Evolutionary conservation across 2,113 vertebrate genomes (phyloP).

Genomic region (Nothocercus nigrocapillus): DNA sequence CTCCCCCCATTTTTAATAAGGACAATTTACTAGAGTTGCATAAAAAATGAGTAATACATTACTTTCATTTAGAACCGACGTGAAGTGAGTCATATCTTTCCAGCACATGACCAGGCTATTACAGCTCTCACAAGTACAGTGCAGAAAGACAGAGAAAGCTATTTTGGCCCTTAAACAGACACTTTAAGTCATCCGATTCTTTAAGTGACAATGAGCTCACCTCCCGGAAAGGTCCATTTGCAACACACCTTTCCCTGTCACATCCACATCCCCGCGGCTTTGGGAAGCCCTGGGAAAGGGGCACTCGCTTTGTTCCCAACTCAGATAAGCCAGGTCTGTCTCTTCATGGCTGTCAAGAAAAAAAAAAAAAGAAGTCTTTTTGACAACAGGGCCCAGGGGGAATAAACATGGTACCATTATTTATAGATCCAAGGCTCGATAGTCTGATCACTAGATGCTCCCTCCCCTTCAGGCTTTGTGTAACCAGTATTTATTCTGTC

Average conservation of each 20-base stretch:
- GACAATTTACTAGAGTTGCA: conserved; percentile 61
- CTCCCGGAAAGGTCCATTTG: conserved; percentile 16
- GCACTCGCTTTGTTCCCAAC: conserved; percentile 18
- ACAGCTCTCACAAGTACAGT: background rate
- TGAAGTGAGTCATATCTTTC: conserved; percentile 57
- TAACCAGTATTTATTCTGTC: background rate
- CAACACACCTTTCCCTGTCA: conserved; percentile 23
- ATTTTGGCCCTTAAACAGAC: conserved; percentile 22
- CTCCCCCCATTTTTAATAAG: background rate
- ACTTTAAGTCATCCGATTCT: background rate
- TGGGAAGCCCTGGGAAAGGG: conserved; percentile 50
- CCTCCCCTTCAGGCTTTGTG: background rate
- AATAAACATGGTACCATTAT: conserved; percentile 46
- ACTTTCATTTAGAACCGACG: conserved; percentile 12
- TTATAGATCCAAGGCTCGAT: conserved; percentile 41
- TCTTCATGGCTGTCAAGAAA: background rate
- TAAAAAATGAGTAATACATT: conserved; percentile 56
- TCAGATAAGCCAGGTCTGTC: background rate
- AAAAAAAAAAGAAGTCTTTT: background rate
- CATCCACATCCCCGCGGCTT: conserved; percentile 11
- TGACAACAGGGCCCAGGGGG: background rate
- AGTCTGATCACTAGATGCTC: background rate
- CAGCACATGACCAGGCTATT: conserved; percentile 58
- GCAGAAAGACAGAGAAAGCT: conserved; percentile 10
- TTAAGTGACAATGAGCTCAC: conserved; percentile 24